Percentiles rank a stretch among this genome's conserved stretches.
Evolutionary conservation across 1,140 invertebrate species (phyloP).

Genomic region (Bathynomus jamesi): DNA sequence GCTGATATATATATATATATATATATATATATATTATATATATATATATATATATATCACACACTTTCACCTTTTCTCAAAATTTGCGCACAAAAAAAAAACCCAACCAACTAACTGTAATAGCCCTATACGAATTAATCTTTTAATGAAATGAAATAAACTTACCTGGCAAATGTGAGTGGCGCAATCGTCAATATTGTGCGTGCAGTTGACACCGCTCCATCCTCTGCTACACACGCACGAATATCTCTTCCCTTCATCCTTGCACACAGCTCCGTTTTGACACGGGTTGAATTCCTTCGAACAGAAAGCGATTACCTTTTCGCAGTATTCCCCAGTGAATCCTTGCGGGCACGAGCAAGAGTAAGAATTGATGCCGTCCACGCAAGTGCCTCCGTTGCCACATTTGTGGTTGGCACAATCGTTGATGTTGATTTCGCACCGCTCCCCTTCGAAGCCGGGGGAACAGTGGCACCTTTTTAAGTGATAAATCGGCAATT

Average conservation of each 20-base stretch:
- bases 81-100: too few relatives aligned
- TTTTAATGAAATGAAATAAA: too few relatives aligned
- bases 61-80: too few relatives aligned
- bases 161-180: constrained; percentile 46
- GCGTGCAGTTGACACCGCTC: constrained; percentile 83
- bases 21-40: neutral
- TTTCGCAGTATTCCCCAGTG: constrained; percentile 51
- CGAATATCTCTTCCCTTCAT: constrained; percentile 80
- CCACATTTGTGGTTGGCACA: constrained; percentile 70
- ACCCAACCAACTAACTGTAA: too few relatives aligned
- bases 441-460: constrained; percentile 82
- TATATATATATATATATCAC: neutral
- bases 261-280: constrained; percentile 81
- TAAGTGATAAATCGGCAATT: neutral
- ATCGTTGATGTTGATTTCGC: constrained; percentile 86
- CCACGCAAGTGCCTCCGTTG: constrained; percentile 82
- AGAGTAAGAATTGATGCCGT: constrained; percentile 71
- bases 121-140: too few relatives aligned
- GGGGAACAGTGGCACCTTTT: constrained; percentile 71
- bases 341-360: constrained; percentile 75
- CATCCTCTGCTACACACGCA: constrained; percentile 86
- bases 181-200: constrained; percentile 84
- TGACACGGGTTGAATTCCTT: constrained; percentile 83
- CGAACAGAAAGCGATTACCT: constrained; percentile 78
- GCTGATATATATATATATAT: neutral